Percentiles rank a stretch among this genome's conserved stretches.
These are phyloP conservation scores for Chymomyza procnemis DNA, from an alignment of 2,888 invertebrate species.

Conservation along the genomic window DNA sequence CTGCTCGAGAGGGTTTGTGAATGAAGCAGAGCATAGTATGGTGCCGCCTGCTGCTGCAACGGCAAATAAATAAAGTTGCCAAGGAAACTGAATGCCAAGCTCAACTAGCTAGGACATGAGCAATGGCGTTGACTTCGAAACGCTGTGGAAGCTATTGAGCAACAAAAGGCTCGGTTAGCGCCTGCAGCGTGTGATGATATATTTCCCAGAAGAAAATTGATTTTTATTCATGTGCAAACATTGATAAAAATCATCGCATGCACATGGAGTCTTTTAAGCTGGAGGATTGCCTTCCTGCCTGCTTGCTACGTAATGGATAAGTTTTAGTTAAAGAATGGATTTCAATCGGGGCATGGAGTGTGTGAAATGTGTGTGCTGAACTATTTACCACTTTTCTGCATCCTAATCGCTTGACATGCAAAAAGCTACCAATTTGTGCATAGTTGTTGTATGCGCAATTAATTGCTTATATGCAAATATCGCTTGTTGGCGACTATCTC, in stretches of 20 bases:
- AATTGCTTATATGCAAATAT: neutral
- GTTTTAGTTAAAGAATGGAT: neutral
- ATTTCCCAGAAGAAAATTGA: slow-evolving; percentile 24
- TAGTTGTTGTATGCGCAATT: neutral
- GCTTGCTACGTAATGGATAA: neutral
- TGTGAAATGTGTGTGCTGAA: neutral
- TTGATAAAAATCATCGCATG: slow-evolving; percentile 17
- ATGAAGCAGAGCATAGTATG: neutral
- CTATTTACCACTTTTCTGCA: neutral
- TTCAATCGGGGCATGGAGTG: neutral
- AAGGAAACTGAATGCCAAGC: neutral
- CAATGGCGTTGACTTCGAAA: neutral
- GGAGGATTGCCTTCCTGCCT: neutral
- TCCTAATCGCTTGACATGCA: no score
- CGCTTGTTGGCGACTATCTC: no score
- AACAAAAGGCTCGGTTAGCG: neutral
- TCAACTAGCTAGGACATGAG: slow-evolving; percentile 10
- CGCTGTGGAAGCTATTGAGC: neutral
- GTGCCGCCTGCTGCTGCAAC: neutral
- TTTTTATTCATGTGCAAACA: slow-evolving; percentile 15
- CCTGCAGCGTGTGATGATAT: slow-evolving; percentile 14
- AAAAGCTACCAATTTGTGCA: no score
- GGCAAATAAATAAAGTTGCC: slow-evolving; percentile 7
- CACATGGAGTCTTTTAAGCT: neutral
- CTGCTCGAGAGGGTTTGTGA: neutral